Conservation (phyloP, 2,797 vertebrate genomes). For the Pipistrellus nathusii region DNA sequence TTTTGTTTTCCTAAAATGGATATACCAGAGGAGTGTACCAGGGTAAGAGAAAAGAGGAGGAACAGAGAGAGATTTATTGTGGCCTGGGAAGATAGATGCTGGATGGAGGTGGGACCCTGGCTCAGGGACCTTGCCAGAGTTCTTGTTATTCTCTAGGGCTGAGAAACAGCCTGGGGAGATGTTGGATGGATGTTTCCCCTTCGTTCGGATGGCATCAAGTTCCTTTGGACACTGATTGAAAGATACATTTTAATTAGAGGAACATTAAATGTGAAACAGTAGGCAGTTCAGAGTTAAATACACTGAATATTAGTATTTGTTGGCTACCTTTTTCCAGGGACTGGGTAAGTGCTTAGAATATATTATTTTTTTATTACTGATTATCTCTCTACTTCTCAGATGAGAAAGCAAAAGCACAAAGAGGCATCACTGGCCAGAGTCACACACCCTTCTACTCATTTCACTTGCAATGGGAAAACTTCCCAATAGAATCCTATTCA, state of each 20-base stretch:
- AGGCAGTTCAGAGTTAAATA: neutral
- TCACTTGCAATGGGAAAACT: neutral
- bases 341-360: neutral
- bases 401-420: neutral
- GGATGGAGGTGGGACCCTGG: neutral
- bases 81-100: neutral
- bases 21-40: neutral
- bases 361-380: neutral
- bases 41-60: neutral
- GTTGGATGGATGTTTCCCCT: neutral
- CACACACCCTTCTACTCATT: neutral
- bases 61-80: neutral
- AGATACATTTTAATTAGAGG: neutral
- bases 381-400: neutral
- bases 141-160: no score
- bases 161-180: neutral
- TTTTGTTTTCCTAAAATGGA: conserved; percentile 1
- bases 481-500: neutral
- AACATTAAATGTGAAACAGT: neutral
- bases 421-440: neutral
- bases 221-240: neutral
- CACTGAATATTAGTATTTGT: neutral
- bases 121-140: neutral
- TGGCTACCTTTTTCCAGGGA: neutral
- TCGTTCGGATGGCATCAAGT: neutral